Percentiles rank a stretch among this genome's conserved stretches.
phyloP scores from a whole-genome alignment of 2,797 vertebrate genomes.

The Tapera naevia region DNA sequence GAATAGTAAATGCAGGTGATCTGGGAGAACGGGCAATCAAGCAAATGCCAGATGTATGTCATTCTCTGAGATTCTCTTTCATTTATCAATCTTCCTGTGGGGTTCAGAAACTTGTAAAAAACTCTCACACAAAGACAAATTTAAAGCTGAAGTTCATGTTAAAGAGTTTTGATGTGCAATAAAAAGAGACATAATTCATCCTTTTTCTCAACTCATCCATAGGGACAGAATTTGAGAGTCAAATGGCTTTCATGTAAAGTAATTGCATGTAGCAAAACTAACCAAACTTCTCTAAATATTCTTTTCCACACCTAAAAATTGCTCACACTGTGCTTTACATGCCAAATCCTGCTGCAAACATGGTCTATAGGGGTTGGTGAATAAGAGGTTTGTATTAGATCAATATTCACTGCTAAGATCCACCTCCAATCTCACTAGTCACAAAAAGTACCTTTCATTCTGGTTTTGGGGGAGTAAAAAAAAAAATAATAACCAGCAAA shows the following conservation, averaged over 20 bases:
- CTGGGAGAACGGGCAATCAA: background rate
- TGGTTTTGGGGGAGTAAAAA: background rate
- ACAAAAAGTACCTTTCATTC: background rate
- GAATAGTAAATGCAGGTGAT: constrained; percentile 51
- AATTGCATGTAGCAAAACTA: background rate
- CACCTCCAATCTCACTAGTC: background rate
- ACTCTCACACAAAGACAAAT: background rate
- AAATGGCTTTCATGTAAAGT: background rate
- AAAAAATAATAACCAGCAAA: background rate
- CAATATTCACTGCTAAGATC: background rate
- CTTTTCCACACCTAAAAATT: background rate
- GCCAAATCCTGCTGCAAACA: background rate
- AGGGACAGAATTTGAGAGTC: background rate
- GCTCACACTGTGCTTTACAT: background rate
- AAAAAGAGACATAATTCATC: background rate
- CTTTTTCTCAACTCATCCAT: background rate
- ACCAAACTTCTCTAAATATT: background rate
- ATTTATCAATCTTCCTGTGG: background rate
- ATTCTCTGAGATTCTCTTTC: background rate
- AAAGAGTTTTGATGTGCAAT: background rate
- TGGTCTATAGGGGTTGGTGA: background rate
- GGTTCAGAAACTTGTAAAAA: background rate
- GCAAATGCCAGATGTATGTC: background rate
- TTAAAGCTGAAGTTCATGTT: background rate
- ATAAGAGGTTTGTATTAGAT: background rate